Conservation (phyloP, 2,888 invertebrate species). For the Hyalella azteca region DNA sequence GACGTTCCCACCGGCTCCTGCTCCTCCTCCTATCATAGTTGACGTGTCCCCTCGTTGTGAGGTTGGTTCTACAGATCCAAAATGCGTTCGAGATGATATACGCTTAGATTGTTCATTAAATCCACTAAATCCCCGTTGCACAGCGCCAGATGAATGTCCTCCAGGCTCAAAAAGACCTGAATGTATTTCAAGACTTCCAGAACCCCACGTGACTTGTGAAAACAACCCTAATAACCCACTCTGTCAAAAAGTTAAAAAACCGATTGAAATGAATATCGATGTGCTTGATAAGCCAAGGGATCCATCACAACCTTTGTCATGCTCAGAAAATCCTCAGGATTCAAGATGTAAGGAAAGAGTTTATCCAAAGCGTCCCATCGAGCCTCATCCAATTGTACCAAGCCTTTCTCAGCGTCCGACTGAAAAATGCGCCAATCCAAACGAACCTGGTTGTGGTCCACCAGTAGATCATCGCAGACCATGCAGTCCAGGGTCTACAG, state of each 20-base stretch:
- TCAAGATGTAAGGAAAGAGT: not conserved
- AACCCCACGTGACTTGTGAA: not conserved
- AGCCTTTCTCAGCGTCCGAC: constrained; percentile 53
- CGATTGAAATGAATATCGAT: no score
- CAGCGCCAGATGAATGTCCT: not conserved
- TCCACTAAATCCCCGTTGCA: not conserved
- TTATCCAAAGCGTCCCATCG: not conserved
- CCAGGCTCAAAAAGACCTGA: constrained; percentile 6
- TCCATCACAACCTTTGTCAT: not conserved
- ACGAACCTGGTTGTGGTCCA: not conserved
- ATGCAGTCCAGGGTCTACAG: constrained; percentile 61
- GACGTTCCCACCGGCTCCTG: not conserved
- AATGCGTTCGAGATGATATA: constrained; percentile 56
- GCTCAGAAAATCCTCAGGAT: not conserved
- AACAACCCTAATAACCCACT: not conserved
- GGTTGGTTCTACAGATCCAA: constrained; percentile 44
- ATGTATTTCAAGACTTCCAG: not conserved
- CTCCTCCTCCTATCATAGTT: no score
- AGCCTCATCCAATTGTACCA: constrained; percentile 59
- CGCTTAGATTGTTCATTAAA: not conserved
- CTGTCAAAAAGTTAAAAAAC: no score
- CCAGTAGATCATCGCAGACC: not conserved
- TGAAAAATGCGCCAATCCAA: constrained; percentile 41
- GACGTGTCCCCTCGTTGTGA: not conserved
- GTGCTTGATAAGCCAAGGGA: not conserved